phyloP scores from a whole-genome alignment of 2,888 invertebrate species.

The Ectobius pallidus region DNA sequence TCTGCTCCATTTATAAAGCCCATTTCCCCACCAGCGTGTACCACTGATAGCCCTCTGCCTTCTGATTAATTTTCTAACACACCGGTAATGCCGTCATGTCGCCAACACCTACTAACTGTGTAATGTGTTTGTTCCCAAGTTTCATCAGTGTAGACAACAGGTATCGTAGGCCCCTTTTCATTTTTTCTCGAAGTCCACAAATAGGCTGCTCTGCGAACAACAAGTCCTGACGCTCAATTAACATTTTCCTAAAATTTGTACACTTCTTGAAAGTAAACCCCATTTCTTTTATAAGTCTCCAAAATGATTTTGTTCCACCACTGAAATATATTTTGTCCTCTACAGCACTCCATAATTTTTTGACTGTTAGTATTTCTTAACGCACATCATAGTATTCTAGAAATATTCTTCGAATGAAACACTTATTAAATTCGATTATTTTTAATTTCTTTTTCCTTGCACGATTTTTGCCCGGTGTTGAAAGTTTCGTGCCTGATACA shows the following conservation, averaged over 20 bases:
- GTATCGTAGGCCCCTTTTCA: neutral
- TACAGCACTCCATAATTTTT: neutral
- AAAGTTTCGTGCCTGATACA: neutral
- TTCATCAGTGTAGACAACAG: too few species aligned
- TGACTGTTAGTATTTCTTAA: neutral
- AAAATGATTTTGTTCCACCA: too few species aligned
- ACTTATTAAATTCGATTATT: too few species aligned
- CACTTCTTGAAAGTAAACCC: neutral
- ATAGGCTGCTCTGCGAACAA: neutral
- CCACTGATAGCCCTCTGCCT: too few species aligned
- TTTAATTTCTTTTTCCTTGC: too few species aligned
- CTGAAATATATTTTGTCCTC: neutral
- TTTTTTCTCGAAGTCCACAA: conserved; percentile 1
- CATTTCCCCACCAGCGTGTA: conserved; percentile 11
- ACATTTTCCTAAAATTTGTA: neutral
- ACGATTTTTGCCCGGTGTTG: neutral
- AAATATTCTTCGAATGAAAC: neutral
- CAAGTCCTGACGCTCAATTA: conserved; percentile 2
- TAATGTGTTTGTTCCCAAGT: neutral
- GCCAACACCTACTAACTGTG: neutral
- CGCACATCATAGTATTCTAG: neutral
- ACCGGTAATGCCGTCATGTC: neutral
- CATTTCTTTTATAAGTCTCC: too few species aligned
- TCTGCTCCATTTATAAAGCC: too few species aligned
- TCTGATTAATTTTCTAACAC: neutral